Evolutionary conservation across 2,797 vertebrate species (phyloP).

Genomic region (Labeo calbasu): DNA sequence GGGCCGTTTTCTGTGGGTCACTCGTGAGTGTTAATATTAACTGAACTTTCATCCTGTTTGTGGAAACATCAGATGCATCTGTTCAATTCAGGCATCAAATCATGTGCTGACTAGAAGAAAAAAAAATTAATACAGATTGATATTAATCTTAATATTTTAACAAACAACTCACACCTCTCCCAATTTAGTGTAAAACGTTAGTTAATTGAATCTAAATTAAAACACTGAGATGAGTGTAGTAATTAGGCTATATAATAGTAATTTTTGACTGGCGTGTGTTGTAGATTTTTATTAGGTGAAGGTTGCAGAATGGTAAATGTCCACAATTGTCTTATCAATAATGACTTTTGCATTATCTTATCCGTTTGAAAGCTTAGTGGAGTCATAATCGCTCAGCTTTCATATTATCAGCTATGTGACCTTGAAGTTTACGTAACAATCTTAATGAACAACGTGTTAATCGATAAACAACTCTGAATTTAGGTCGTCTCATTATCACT

Average conservation of each 20-base stretch:
- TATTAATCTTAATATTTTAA: not conserved
- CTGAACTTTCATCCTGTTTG: slow-evolving; percentile 68
- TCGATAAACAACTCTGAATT: not conserved
- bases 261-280: not conserved
- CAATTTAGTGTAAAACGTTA: too few relatives aligned
- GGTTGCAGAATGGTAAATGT: not conserved
- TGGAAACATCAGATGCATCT: slow-evolving; percentile 49
- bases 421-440: not conserved
- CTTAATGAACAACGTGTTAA: not conserved
- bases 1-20: slow-evolving; percentile 58
- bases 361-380: not conserved
- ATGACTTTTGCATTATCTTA: slow-evolving; percentile 3
- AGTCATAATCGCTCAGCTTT: not conserved
- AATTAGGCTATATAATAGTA: not conserved
- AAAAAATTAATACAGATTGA: not conserved
- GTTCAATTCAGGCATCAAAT: slow-evolving; percentile 3
- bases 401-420: not conserved
- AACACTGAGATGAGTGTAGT: not conserved
- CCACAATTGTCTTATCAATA: not conserved
- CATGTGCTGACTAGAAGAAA: not conserved
- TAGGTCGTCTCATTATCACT: not conserved
- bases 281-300: not conserved
- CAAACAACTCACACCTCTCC: not conserved
- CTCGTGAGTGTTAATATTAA: slow-evolving; percentile 41
- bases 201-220: not conserved